Evolutionary conservation across 2,888 invertebrate genomes (phyloP), one percentile per base, ranked within the genome.

Genomic region (Eurytoma adleriae): DNA sequence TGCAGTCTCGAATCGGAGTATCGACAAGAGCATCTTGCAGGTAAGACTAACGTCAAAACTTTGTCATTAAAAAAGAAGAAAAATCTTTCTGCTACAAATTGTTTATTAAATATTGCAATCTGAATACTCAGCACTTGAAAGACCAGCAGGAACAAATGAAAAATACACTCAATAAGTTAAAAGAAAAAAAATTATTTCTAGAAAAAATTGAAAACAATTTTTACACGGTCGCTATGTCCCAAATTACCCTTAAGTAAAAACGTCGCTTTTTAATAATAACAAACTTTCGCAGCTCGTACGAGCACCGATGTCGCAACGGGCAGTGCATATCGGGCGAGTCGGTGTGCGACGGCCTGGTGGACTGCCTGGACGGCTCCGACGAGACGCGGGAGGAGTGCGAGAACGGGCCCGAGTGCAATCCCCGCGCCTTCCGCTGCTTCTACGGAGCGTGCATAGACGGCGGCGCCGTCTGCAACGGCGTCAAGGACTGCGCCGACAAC

Each of bases 401-500:
- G 70, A 81, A 71, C 40, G 83, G 83, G 56, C 84, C 88, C 67
- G 89, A 91, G 2, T 95, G 95, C 84, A 91, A 92, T 0, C 82
- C 87, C 0, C 92, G 92, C 83, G 91, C 93, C 72, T 94, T 93
- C 88, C 92, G 93, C 61, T 94, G 94, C 85, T 91, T 91, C 0
- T 94, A 94, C 84, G 94, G 94, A 1, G 94, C 93, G 0, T 94
- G 94, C 83, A 91, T 94, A 0, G 93, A 94, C 83, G 91, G 92
- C 2, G 91, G 92, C 24, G 89, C 91, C 0, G 89, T 91, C 67
- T 95, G 95, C 83, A 92, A 92, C 83, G 92, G 91, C 0, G 82
- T 88, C 10, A 82, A 86, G 67, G 91, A 93, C 76, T 93, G 93
- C 83, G 84, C 89, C 5, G 93, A 93, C 80, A 90, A 89, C 54